Conservation (phyloP, 1,140 invertebrate species). For the Eumeta japonica region DNA sequence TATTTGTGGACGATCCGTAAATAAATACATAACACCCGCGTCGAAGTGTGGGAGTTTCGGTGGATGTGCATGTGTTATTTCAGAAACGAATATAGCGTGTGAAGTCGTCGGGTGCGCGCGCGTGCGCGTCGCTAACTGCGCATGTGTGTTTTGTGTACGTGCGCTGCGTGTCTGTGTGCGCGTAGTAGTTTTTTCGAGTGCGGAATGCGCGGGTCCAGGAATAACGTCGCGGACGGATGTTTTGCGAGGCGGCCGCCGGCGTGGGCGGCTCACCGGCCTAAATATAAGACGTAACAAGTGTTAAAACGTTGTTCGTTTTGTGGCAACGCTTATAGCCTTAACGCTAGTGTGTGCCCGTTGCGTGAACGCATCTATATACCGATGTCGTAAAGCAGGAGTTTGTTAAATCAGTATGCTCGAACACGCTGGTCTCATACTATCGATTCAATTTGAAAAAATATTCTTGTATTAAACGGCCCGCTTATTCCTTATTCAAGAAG, state of each 20-base stretch:
- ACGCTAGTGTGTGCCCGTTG: no score
- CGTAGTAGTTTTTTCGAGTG: no score
- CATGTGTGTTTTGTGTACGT: no score
- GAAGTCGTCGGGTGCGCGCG: slow-evolving; percentile 17
- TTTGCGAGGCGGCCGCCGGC: slow-evolving; percentile 16
- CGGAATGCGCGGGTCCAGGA: slow-evolving; percentile 33
- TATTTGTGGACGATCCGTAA: no score
- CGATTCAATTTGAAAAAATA: no score
- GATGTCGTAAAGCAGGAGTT: no score
- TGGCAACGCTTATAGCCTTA: background rate
- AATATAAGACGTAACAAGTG: background rate
- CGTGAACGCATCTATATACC: slow-evolving; percentile 2
- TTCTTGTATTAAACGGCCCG: no score
- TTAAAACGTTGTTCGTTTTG: slow-evolving; percentile 5
- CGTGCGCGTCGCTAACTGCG: slow-evolving; percentile 30
- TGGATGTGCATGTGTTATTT: slow-evolving; percentile 4
- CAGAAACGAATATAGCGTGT: slow-evolving; percentile 11
- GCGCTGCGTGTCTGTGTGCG: no score
- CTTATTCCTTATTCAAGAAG: no score
- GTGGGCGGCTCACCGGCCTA: slow-evolving; percentile 3
- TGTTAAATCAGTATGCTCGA: no score
- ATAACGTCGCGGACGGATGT: slow-evolving; percentile 32
- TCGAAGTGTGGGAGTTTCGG: slow-evolving; percentile 5
- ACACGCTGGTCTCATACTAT: no score
- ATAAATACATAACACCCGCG: slow-evolving; percentile 15